These are phyloP conservation scores for Merluccius polli DNA, from an alignment of 2,797 vertebrate genomes.

Conservation along the genomic window DNA sequence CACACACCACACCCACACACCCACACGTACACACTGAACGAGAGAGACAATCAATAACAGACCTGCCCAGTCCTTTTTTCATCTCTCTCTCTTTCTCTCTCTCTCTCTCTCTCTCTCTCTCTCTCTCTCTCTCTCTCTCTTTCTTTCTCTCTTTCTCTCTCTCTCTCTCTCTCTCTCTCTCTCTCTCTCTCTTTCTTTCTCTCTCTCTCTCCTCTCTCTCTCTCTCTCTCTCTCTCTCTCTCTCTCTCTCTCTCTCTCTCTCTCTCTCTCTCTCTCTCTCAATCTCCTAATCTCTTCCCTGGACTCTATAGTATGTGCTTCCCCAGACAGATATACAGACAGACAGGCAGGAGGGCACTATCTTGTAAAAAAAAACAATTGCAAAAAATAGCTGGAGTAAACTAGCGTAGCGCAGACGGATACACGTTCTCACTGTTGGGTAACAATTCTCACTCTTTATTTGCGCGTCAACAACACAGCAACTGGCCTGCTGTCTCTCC, in stretches of 20 bases:
- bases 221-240: background rate
- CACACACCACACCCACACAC: background rate
- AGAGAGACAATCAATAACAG: background rate
- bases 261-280: background rate
- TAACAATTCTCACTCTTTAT: background rate
- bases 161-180: no score
- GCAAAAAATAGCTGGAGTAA: background rate
- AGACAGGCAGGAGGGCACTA: background rate
- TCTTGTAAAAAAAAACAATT: no score
- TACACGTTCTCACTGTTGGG: background rate
- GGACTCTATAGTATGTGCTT: background rate
- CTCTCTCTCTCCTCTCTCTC: no score
- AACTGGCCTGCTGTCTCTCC: background rate
- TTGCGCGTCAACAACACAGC: background rate
- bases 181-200: no score
- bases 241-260: constrained; percentile 21
- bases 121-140: background rate
- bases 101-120: constrained; percentile 4
- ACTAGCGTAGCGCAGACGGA: background rate
- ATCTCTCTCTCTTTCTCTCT: constrained; percentile 2
- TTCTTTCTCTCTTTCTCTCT: constrained; percentile 17
- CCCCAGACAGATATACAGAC: background rate
- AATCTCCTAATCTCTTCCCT: background rate
- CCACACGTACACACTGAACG: background rate
- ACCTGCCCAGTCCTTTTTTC: background rate